Evolutionary conservation across 2,797 vertebrate genomes (phyloP).

Genomic region (Notolepis coatsorum): DNA sequence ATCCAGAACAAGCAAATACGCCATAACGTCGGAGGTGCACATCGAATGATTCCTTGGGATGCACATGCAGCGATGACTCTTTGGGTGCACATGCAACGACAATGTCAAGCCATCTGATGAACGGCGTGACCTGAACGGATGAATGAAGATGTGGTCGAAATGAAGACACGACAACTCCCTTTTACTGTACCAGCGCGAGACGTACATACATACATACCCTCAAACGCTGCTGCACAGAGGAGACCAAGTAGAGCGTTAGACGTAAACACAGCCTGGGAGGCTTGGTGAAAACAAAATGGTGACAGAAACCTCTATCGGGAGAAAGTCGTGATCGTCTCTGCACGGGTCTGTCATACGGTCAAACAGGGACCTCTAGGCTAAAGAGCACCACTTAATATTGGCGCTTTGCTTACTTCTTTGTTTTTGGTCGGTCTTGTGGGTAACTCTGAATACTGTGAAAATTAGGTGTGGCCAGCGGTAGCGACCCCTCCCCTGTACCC

Average conservation of each 20-base stretch:
- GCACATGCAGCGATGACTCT: slow-evolving; percentile 34
- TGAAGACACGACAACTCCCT: slow-evolving; percentile 39
- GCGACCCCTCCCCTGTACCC: too few species aligned
- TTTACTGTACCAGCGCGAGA: slow-evolving; percentile 34
- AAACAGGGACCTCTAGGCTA: too few species aligned
- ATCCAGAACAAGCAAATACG: slow-evolving; percentile 27
- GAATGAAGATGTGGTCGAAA: slow-evolving; percentile 53
- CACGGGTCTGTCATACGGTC: not conserved
- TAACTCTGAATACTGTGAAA: too few species aligned
- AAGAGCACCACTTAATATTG: too few species aligned
- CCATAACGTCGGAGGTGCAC: not conserved
- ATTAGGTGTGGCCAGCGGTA: too few species aligned
- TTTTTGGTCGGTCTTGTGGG: too few species aligned
- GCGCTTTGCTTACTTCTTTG: too few species aligned
- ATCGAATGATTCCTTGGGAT: slow-evolving; percentile 3
- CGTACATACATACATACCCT: slow-evolving; percentile 86
- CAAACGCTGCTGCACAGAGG: slow-evolving; percentile 82
- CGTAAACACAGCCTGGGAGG: slow-evolving; percentile 2
- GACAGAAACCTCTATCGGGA: not conserved
- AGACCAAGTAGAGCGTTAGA: slow-evolving; percentile 71
- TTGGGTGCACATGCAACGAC: slow-evolving; percentile 52
- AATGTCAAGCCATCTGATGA: slow-evolving; percentile 27
- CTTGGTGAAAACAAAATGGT: not conserved
- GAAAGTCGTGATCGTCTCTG: not conserved
- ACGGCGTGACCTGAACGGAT: slow-evolving; percentile 24